Percentiles rank a stretch among this genome's conserved stretches.
These are phyloP conservation scores for Mustela nigripes DNA, from an alignment of 2,113 vertebrate genomes.

Conservation along the genomic window DNA sequence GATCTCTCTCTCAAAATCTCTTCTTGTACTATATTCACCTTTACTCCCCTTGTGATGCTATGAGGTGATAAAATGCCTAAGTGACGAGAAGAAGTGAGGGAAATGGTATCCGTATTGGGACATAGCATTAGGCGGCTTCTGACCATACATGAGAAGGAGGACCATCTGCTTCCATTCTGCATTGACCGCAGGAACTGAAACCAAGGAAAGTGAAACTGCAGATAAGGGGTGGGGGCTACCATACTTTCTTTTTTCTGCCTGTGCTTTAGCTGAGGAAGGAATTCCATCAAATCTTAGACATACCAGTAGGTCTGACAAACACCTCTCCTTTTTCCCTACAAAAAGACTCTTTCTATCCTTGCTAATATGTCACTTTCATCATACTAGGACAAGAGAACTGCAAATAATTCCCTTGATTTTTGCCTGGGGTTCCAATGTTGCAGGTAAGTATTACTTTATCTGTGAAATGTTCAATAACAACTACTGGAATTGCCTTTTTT, in stretches of 20 bases:
- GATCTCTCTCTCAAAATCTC: not conserved
- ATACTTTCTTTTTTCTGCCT: constrained; percentile 11
- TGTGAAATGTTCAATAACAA: not conserved
- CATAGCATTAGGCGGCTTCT: not conserved
- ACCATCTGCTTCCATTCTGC: not conserved
- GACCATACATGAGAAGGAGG: not conserved
- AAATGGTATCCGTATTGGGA: not conserved
- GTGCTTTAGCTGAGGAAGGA: constrained; percentile 68
- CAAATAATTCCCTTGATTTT: not conserved
- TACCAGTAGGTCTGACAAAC: constrained; percentile 50
- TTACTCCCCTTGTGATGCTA: not conserved
- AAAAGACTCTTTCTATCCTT: constrained; percentile 62
- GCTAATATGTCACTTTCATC: constrained; percentile 67
- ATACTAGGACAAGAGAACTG: not conserved
- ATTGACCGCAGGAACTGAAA: not conserved
- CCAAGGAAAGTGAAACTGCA: not conserved
- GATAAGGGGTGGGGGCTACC: not conserved
- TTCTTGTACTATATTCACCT: not conserved
- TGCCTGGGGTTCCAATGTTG: not conserved
- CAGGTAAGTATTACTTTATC: not conserved
- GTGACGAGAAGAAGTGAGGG: not conserved
- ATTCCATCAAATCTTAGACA: constrained; percentile 60
- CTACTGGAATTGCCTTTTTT: not conserved
- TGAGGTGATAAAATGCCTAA: not conserved
- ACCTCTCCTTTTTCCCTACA: constrained; percentile 50